phyloP scores from a whole-genome alignment of 1,140 invertebrate genomes.

The Maconellicoccus hirsutus region DNA sequence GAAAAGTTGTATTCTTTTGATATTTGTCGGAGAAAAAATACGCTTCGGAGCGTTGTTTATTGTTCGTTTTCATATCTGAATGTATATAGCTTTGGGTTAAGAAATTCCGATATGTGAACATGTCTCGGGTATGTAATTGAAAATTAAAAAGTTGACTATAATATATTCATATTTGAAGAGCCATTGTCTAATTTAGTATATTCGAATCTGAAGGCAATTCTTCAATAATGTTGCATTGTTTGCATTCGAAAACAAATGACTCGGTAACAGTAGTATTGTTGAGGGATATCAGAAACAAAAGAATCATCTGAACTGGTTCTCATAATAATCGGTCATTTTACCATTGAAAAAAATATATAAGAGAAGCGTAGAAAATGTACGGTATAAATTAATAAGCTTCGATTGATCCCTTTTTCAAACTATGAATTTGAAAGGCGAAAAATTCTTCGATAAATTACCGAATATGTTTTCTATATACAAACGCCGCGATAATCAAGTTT shows the following conservation, averaged over 20 bases:
- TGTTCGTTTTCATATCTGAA: not conserved
- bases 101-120: slow-evolving; percentile 8
- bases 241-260: not conserved
- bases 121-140: not conserved
- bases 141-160: slow-evolving; percentile 6
- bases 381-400: slow-evolving; percentile 6
- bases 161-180: slow-evolving; percentile 4
- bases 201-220: slow-evolving; percentile 3
- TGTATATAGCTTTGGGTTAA: slow-evolving; percentile 9
- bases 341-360: not conserved
- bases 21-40: not conserved
- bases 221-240: not conserved
- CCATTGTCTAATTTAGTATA: slow-evolving; percentile 1
- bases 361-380: slow-evolving; percentile 3
- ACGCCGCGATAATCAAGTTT: not conserved
- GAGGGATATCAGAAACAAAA: not conserved
- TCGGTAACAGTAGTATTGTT: not conserved
- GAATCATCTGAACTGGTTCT: slow-evolving; percentile 7
- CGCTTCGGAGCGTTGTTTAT: not conserved
- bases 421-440: not conserved
- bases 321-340: slow-evolving; percentile 9
- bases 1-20: not conserved
- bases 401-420: not conserved
- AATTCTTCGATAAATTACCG: not conserved
- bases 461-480: not conserved